A percentile compares a stretch with the other conserved stretches of the same genome.
phyloP scores from a whole-genome alignment of 2,888 invertebrate genomes.

The Acronicta aceris region DNA sequence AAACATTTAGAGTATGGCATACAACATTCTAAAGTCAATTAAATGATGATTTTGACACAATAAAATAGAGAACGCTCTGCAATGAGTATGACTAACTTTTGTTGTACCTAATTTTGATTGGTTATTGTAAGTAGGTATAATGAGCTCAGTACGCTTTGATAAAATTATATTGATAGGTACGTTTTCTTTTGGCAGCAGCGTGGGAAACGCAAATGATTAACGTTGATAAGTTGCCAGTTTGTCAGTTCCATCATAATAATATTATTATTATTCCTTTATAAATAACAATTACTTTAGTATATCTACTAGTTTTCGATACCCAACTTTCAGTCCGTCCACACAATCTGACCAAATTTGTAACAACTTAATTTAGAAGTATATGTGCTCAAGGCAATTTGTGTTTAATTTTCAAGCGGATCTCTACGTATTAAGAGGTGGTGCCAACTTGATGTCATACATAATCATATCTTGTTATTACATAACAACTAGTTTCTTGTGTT shows the following conservation, averaged over 20 bases:
- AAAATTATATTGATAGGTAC: neutral
- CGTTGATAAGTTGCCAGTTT: no score
- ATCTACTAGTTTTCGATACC: conserved; percentile 30
- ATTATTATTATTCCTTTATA: conserved; percentile 35
- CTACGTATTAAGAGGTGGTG: conserved; percentile 51
- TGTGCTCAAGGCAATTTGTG: conserved; percentile 58
- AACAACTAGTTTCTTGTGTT: conserved; percentile 70
- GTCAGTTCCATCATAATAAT: no score
- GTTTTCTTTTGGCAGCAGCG: conserved; percentile 14
- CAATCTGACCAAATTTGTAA: conserved; percentile 52
- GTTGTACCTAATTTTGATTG: no score
- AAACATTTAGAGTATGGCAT: no score
- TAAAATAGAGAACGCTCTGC: no score
- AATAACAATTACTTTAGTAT: conserved; percentile 47
- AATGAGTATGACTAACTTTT: no score
- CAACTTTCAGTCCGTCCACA: conserved; percentile 48
- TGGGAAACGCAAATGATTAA: conserved; percentile 24
- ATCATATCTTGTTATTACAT: conserved; percentile 68
- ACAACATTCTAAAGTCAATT: no score
- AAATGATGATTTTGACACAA: no score
- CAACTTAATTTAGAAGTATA: conserved; percentile 53
- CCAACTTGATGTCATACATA: conserved; percentile 70
- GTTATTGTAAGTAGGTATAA: no score
- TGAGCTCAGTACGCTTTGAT: no score
- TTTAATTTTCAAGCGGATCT: conserved; percentile 54